Evolutionary conservation across 2,888 invertebrate species (phyloP).

Genomic region (Chrysolina americana): DNA sequence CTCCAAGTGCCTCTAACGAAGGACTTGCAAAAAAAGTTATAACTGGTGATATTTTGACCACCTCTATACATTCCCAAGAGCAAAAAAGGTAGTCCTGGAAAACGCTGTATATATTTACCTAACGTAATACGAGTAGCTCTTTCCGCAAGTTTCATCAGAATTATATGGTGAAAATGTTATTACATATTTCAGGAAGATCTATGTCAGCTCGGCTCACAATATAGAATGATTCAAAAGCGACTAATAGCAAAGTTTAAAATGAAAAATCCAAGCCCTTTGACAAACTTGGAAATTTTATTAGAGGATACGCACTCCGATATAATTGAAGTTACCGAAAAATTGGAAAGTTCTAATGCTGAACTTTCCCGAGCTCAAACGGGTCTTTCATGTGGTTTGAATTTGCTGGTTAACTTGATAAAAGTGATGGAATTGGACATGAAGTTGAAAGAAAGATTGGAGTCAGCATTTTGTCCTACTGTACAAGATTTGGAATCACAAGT

Average conservation of each 20-base stretch:
- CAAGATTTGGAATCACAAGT: slow-evolving; percentile 40
- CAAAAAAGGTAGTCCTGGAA: too few relatives aligned
- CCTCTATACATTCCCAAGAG: too few relatives aligned
- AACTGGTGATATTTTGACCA: too few relatives aligned
- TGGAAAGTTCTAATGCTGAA: slow-evolving; percentile 66
- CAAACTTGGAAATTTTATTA: slow-evolving; percentile 80
- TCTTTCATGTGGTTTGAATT: slow-evolving; percentile 62
- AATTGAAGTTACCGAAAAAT: slow-evolving; percentile 69
- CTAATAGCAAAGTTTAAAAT: slow-evolving; percentile 85
- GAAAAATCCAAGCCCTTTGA: slow-evolving; percentile 82
- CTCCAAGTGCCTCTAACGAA: too few relatives aligned
- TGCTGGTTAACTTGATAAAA: slow-evolving; percentile 60
- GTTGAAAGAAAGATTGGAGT: slow-evolving; percentile 56
- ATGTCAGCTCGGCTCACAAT: slow-evolving; percentile 78
- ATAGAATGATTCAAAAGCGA: slow-evolving; percentile 82
- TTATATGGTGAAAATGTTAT: not conserved
- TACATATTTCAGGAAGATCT: slow-evolving; percentile 69
- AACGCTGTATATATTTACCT: too few relatives aligned
- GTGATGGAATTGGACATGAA: slow-evolving; percentile 61
- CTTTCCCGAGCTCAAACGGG: slow-evolving; percentile 60
- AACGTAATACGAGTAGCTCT: too few relatives aligned
- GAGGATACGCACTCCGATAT: slow-evolving; percentile 80
- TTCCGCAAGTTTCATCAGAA: too few relatives aligned
- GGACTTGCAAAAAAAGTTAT: too few relatives aligned
- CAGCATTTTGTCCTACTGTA: slow-evolving; percentile 57